A percentile compares a stretch with the other conserved stretches of the same genome.
These are phyloP conservation scores for Coregonus sp. DNA, from an alignment of 2,797 vertebrate genomes.

Conservation along the genomic window DNA sequence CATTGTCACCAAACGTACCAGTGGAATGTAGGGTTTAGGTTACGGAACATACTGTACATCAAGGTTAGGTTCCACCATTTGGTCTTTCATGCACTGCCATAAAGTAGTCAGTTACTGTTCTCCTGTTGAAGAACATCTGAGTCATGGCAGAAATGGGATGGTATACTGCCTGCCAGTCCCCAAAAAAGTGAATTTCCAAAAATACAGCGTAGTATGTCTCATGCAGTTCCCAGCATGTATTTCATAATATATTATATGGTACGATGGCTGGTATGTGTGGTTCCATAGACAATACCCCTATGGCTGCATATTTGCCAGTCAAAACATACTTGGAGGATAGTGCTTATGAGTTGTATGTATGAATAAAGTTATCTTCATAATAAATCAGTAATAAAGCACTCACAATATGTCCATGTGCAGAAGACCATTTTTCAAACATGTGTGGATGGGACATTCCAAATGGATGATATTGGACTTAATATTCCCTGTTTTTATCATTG, in stretches of 20 bases:
- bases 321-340: background rate
- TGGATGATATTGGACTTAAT: slow-evolving; percentile 59
- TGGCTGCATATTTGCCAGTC: background rate
- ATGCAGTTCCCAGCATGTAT: background rate
- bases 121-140: background rate
- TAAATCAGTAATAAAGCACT: background rate
- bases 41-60: slow-evolving; percentile 33
- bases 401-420: slow-evolving; percentile 36
- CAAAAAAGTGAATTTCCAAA: background rate
- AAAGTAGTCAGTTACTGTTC: slow-evolving; percentile 14
- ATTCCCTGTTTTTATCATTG: slow-evolving; percentile 57
- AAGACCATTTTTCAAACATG: slow-evolving; percentile 36
- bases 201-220: background rate
- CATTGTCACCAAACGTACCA: slow-evolving; percentile 32
- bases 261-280: too few relatives aligned
- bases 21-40: slow-evolving; percentile 46
- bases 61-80: slow-evolving; percentile 12
- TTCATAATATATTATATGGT: background rate
- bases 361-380: slow-evolving; percentile 14
- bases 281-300: background rate
- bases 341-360: background rate
- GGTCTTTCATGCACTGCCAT: slow-evolving; percentile 32
- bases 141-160: background rate
- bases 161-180: background rate
- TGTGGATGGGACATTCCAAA: slow-evolving; percentile 64